Conservation (phyloP, 1,140 invertebrate genomes). For the Heliconius eleuchia region DNA sequence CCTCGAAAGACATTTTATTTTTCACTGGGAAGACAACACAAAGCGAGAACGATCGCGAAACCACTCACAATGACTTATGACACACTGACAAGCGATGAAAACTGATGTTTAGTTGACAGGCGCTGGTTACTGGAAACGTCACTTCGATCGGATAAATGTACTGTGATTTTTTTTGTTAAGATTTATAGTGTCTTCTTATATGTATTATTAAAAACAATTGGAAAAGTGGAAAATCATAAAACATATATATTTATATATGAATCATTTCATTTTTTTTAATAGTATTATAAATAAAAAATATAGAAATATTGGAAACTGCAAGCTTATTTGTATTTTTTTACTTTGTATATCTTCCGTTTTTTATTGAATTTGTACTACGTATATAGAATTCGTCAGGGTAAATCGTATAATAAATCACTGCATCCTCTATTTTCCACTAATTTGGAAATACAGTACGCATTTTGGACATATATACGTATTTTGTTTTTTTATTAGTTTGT, state of each 20-base stretch:
- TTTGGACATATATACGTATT: no score
- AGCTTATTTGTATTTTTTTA: neutral
- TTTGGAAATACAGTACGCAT: no score
- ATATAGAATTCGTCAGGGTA: no score
- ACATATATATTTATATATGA: no score
- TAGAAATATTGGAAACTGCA: neutral
- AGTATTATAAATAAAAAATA: neutral
- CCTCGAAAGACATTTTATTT: constrained; percentile 73
- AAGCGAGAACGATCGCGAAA: constrained; percentile 53
- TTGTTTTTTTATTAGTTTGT: no score
- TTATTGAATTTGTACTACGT: neutral
- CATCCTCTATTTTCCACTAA: no score
- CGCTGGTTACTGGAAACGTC: neutral
- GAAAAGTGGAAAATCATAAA: no score
- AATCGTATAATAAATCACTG: no score
- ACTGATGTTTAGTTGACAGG: constrained; percentile 14
- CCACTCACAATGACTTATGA: constrained; percentile 49
- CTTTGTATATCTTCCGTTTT: neutral
- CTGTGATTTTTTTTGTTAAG: neutral
- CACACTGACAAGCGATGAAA: neutral
- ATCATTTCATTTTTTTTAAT: neutral
- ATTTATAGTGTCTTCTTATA: neutral
- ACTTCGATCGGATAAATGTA: constrained; percentile 17
- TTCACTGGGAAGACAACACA: constrained; percentile 58
- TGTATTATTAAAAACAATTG: neutral